Evolutionary conservation across 2,888 invertebrate genomes (phyloP).

Genomic region (Himalopsyche tibetana): DNA sequence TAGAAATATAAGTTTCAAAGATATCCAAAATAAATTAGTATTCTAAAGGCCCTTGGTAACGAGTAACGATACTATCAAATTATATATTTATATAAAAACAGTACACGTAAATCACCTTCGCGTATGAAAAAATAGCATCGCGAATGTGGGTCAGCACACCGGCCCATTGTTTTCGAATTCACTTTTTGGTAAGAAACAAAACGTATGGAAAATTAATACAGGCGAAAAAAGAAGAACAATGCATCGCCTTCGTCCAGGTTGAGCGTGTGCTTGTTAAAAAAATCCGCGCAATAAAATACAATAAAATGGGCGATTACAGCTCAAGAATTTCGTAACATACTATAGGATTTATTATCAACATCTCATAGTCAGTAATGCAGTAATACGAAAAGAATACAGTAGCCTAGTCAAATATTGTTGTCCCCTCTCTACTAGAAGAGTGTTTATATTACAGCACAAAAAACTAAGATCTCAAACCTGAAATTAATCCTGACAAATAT

Average conservation of each 20-base stretch:
- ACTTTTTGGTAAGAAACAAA: constrained; percentile 57
- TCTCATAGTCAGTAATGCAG: constrained; percentile 20
- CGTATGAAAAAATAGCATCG: constrained; percentile 49
- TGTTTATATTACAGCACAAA: too few relatives aligned
- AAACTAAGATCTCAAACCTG: too few relatives aligned
- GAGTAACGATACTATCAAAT: not conserved
- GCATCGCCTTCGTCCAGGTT: constrained; percentile 57
- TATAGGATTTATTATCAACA: constrained; percentile 45
- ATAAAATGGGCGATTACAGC: constrained; percentile 58
- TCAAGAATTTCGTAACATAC: constrained; percentile 61
- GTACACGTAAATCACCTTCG: constrained; percentile 54
- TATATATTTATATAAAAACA: constrained; percentile 35
- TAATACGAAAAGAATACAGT: constrained; percentile 45
- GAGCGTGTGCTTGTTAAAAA: constrained; percentile 56
- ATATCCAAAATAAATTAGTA: not conserved
- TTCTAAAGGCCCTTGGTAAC: not conserved
- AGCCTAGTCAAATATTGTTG: not conserved
- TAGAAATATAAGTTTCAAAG: too few relatives aligned
- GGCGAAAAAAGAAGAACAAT: constrained; percentile 64
- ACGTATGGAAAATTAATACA: constrained; percentile 55
- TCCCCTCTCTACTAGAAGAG: not conserved
- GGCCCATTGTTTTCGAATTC: constrained; percentile 57
- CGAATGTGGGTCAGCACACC: constrained; percentile 56
- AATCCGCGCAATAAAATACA: constrained; percentile 64
- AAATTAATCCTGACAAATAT: too few relatives aligned